phyloP scores from a whole-genome alignment of 1,140 invertebrate species.

The Linepithema humile region DNA sequence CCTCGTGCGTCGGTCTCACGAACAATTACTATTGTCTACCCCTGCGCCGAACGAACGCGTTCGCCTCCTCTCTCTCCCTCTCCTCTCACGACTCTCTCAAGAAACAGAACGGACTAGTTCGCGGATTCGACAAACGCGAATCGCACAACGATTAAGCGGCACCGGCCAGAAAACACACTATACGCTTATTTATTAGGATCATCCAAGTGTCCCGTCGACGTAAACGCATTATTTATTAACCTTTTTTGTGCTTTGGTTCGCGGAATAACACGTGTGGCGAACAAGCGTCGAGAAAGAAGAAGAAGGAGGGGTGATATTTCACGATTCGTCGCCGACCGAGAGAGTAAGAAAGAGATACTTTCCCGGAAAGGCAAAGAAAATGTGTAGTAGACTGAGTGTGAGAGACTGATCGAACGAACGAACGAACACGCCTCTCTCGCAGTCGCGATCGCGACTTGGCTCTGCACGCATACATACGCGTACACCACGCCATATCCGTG shows the following conservation, averaged over 20 bases:
- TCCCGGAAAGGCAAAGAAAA: conserved; percentile 6
- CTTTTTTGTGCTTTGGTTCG: conserved; percentile 9
- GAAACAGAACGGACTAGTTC: conserved; percentile 26
- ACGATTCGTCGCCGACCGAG: not conserved
- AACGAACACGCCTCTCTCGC: not conserved
- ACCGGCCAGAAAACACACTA: not conserved
- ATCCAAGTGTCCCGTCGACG: not conserved
- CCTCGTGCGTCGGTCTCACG: not conserved
- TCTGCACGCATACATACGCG: not conserved
- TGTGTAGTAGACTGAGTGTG: not conserved
- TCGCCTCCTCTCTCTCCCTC: not conserved
- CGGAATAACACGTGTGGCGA: conserved; percentile 24
- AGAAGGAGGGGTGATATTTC: not conserved
- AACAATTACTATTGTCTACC: not conserved
- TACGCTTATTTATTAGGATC: conserved; percentile 65
- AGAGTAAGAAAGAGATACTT: not conserved
- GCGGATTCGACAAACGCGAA: not conserved
- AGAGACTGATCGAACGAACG: conserved; percentile 23
- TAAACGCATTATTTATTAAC: conserved; percentile 45
- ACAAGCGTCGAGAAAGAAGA: not conserved
- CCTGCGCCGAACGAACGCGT: not conserved
- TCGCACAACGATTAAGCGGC: conserved; percentile 36
- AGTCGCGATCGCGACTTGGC: conserved; percentile 24
- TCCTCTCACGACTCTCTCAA: not conserved
- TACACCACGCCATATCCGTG: not conserved